Evolutionary conservation across 2,113 vertebrate genomes (phyloP).

Genomic region (Lycaon pictus): DNA sequence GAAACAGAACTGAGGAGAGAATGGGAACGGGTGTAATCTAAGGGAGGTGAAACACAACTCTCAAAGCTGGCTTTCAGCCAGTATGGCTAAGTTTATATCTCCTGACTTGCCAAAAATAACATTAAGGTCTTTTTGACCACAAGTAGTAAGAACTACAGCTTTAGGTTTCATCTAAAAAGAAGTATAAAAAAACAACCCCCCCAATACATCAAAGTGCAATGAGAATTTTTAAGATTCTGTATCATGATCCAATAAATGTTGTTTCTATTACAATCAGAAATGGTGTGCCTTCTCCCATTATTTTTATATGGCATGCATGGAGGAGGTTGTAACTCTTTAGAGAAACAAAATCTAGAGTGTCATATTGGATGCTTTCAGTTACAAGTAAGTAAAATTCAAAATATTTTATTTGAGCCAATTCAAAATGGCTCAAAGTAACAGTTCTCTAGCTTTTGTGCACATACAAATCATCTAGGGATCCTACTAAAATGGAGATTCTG

Average conservation of each 20-base stretch:
- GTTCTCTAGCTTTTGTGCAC: background rate
- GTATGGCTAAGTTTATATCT: background rate
- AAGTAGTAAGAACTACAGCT: constrained; percentile 53
- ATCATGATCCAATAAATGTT: constrained; percentile 39
- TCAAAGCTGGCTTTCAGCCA: constrained; percentile 13
- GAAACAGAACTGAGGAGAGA: background rate
- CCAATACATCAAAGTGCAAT: constrained; percentile 16
- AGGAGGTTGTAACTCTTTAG: background rate
- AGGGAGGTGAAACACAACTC: constrained; percentile 14
- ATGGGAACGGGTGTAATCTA: background rate
- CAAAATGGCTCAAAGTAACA: constrained; percentile 20
- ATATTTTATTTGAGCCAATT: background rate
- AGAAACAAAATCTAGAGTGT: constrained; percentile 2
- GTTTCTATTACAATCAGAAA: constrained; percentile 42
- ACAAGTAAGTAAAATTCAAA: constrained; percentile 9
- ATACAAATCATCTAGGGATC: background rate
- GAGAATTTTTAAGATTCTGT: constrained; percentile 32
- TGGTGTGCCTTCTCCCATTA: background rate
- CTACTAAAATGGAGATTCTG: background rate
- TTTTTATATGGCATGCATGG: background rate
- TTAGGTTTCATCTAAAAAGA: constrained; percentile 62
- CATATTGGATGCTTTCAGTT: constrained; percentile 1
- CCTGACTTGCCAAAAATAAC: constrained; percentile 63
- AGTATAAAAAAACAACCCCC: background rate
- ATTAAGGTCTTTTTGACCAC: constrained; percentile 50